Percentiles rank a stretch among this genome's conserved stretches.
Conservation (phyloP, 2,797 vertebrate species). For the Acanthurus tractus region DNA sequence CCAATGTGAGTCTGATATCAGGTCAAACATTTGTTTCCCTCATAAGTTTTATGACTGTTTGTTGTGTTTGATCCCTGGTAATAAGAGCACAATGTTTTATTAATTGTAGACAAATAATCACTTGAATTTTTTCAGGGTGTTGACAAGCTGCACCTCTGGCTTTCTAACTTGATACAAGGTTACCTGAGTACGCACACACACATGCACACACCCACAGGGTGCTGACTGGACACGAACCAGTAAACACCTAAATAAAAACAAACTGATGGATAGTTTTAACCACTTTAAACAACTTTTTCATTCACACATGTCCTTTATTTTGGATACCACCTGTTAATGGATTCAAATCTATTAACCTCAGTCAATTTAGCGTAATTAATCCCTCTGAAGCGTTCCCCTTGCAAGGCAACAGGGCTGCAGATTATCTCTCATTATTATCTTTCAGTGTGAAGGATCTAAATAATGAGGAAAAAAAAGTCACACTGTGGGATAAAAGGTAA, state of each 20-base stretch:
- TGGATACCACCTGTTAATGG: conserved; percentile 32
- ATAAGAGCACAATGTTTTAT: conserved; percentile 18
- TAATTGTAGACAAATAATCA: conserved; percentile 11
- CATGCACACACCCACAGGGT: background rate
- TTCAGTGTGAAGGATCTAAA: conserved; percentile 44
- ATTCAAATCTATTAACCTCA: conserved; percentile 53
- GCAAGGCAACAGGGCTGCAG: conserved; percentile 31
- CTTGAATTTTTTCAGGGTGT: background rate
- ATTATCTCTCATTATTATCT: conserved; percentile 58
- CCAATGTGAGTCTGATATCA: background rate
- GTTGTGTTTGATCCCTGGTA: background rate
- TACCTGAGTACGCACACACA: conserved; percentile 1
- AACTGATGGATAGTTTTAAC: background rate
- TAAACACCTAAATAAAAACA: conserved; percentile 9
- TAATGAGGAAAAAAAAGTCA: conserved; percentile 31
- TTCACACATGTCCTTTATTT: conserved; percentile 4
- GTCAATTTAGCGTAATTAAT: conserved; percentile 55
- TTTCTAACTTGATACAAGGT: conserved; percentile 14
- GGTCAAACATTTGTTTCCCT: background rate
- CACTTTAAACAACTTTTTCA: conserved; percentile 1
- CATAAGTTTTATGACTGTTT: background rate
- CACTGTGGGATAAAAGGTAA: conserved; percentile 19
- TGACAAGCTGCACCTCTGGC: background rate
- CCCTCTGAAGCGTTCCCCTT: conserved; percentile 31
- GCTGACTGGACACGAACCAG: background rate